Evolutionary conservation across 2,797 vertebrate species (phyloP).

Genomic region (Propithecus perrieri): DNA sequence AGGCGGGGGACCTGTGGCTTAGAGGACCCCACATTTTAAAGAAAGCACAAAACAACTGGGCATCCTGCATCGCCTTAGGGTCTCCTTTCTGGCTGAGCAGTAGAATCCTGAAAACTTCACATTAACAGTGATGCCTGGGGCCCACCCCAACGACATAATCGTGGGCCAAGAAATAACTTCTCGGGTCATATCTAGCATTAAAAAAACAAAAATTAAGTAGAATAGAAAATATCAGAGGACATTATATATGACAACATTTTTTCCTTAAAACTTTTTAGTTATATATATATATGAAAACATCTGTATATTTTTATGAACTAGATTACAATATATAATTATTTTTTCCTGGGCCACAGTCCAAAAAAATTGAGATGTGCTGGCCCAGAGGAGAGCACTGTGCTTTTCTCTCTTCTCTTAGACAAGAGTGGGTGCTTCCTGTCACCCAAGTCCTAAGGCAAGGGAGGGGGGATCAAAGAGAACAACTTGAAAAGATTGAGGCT

Average conservation of each 20-base stretch:
- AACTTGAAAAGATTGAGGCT: not conserved
- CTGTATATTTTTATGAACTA: not conserved
- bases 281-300: not conserved
- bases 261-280: not conserved
- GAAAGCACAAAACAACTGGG: not conserved
- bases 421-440: not conserved
- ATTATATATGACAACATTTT: not conserved
- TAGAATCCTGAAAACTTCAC: not conserved
- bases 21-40: not conserved
- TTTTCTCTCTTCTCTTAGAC: not conserved
- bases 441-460: not conserved
- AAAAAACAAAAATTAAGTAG: not conserved
- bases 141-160: not conserved
- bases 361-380: not conserved
- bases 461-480: not conserved
- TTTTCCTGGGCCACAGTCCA: not conserved
- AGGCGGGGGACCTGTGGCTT: not conserved
- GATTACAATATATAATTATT: not conserved
- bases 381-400: not conserved
- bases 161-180: not conserved
- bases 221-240: not conserved
- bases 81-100: not conserved
- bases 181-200: not conserved
- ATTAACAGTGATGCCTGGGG: rapidly evolving
- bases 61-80: rapidly evolving